Evolutionary conservation across 2,888 invertebrate species (phyloP).

Genomic region (Drosophila borealis): DNA sequence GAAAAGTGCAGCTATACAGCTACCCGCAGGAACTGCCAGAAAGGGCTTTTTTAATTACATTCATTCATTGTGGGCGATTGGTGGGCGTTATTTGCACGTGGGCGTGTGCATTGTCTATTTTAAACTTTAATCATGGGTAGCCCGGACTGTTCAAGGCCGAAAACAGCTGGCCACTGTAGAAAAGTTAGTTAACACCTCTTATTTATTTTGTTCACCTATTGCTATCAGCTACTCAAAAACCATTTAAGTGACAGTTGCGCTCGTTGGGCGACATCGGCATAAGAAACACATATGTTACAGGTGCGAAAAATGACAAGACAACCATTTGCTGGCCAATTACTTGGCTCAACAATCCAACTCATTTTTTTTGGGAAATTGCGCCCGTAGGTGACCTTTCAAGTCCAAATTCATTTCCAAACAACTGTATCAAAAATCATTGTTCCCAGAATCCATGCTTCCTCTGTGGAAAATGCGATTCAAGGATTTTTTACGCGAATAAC

Average conservation of each 20-base stretch:
- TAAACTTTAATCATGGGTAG: slow-evolving; percentile 57
- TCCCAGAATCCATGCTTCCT: too few relatives aligned
- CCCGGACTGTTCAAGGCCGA: slow-evolving; percentile 33
- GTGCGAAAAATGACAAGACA: not conserved
- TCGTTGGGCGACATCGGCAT: not conserved
- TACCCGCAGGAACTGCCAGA: not conserved
- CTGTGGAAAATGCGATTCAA: too few relatives aligned
- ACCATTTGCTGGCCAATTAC: too few relatives aligned
- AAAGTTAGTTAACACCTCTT: not conserved
- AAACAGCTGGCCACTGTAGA: slow-evolving; percentile 4
- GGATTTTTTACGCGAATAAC: too few relatives aligned
- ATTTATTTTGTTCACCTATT: not conserved
- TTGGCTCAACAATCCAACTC: too few relatives aligned
- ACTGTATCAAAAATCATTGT: too few relatives aligned
- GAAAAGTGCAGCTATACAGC: slow-evolving; percentile 20
- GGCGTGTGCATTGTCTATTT: slow-evolving; percentile 43
- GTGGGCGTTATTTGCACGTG: slow-evolving; percentile 41
- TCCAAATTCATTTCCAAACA: too few relatives aligned
- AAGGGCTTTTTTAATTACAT: slow-evolving; percentile 54
- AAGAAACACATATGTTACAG: too few relatives aligned
- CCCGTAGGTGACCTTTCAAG: too few relatives aligned
- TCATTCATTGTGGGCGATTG: slow-evolving; percentile 19
- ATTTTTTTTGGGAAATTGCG: too few relatives aligned
- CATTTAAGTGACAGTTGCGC: slow-evolving; percentile 7
- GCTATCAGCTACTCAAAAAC: not conserved